Conservation (phyloP, 2,797 vertebrate genomes). For the Ptychobarbus kaznakovi region DNA sequence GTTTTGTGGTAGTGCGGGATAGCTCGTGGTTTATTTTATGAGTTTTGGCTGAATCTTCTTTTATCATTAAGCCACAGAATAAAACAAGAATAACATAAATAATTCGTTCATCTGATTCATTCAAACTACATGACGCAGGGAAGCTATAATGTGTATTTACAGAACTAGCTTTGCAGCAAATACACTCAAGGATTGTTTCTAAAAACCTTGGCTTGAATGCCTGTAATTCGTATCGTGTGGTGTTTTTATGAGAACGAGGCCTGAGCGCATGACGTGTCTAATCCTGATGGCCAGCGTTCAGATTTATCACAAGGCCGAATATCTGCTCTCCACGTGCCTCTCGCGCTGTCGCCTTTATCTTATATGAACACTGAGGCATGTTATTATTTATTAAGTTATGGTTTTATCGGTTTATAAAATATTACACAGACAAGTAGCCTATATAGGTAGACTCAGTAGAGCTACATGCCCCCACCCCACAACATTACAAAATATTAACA, state of each 20-base stretch:
- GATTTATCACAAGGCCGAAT: constrained; percentile 72
- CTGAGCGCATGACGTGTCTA: constrained; percentile 30
- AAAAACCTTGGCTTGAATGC: not conserved
- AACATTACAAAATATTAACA: constrained; percentile 2
- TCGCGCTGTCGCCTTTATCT: not conserved
- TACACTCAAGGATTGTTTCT: not conserved
- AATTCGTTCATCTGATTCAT: not conserved
- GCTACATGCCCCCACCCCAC: not conserved
- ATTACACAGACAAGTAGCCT: not conserved
- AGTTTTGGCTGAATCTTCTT: not conserved
- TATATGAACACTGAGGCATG: not conserved
- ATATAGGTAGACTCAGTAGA: not conserved
- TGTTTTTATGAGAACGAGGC: constrained; percentile 35
- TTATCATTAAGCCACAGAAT: not conserved
- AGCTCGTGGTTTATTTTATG: not conserved
- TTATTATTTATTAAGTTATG: not conserved
- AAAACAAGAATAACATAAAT: not conserved
- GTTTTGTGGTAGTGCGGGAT: not conserved
- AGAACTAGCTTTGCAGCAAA: not conserved
- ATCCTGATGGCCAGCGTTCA: constrained; percentile 64
- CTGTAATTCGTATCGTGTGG: constrained; percentile 28
- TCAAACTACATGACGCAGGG: not conserved
- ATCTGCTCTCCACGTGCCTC: constrained; percentile 69
- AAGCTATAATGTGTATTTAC: not conserved
- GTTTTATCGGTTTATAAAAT: not conserved